phyloP scores from a whole-genome alignment of 2,797 vertebrate species.

The Knipowitschia caucasica region DNA sequence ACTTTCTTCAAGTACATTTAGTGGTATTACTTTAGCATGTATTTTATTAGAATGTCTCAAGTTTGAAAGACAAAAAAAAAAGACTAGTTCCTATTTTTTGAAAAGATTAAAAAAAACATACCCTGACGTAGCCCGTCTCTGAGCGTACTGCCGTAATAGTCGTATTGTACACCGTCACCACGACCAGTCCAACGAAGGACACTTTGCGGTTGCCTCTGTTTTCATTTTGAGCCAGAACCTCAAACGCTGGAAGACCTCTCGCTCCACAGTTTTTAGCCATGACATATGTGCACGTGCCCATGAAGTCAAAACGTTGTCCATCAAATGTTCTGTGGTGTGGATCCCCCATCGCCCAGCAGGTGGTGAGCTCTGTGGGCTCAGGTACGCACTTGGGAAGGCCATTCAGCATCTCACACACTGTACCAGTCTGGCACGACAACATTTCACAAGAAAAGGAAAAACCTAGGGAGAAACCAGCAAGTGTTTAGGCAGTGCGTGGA shows the following conservation, averaged over 20 bases:
- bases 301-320: slow-evolving; percentile 63
- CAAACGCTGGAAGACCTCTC: slow-evolving; percentile 61
- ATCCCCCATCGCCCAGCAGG: slow-evolving; percentile 72
- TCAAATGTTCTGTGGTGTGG: slow-evolving; percentile 77
- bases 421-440: slow-evolving; percentile 20
- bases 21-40: no score
- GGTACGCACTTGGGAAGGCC: slow-evolving; percentile 46
- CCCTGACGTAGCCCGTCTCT: slow-evolving; percentile 66
- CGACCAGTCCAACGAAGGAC: slow-evolving; percentile 62
- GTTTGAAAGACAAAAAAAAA: no score
- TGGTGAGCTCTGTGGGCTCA: slow-evolving; percentile 20
- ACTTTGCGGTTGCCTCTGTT: slow-evolving; percentile 61
- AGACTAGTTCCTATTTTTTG: no score
- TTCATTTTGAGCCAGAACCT: slow-evolving; percentile 69
- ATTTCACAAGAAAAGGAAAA: slow-evolving; percentile 53
- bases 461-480: no score
- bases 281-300: slow-evolving; percentile 72
- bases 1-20: no score
- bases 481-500: no score
- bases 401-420: slow-evolving; percentile 25
- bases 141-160: slow-evolving; percentile 60
- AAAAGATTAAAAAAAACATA: slow-evolving; percentile 45
- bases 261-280: slow-evolving; percentile 67
- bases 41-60: no score
- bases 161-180: slow-evolving; percentile 56